phyloP scores from a whole-genome alignment of 2,797 vertebrate species.

The Takifugu ocellatus region DNA sequence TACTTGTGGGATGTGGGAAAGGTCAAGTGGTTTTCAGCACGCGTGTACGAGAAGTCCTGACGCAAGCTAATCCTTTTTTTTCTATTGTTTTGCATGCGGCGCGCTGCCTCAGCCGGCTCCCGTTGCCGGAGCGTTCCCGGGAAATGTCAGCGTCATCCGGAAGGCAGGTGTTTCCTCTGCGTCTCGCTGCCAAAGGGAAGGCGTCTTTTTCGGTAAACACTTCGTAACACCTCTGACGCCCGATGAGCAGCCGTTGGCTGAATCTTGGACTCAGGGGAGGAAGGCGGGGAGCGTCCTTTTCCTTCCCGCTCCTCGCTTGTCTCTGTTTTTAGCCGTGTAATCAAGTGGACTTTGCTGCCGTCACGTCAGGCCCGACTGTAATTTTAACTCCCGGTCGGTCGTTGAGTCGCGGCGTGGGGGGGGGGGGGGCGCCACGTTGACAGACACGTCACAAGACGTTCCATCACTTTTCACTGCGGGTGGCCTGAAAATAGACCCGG shows the following conservation, averaged over 20 bases:
- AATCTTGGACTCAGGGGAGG: slow-evolving; percentile 21
- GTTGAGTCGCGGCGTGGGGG: no score
- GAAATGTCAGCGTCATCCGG: slow-evolving; percentile 72
- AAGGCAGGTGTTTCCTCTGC: slow-evolving; percentile 56
- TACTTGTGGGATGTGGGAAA: slow-evolving; percentile 54
- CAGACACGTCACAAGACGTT: neutral
- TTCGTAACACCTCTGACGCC: slow-evolving; percentile 27
- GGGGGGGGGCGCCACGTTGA: neutral
- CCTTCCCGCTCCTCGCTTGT: slow-evolving; percentile 24
- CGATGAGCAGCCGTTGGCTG: no score
- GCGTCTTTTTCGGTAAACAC: slow-evolving; percentile 21
- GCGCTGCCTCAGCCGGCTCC: slow-evolving; percentile 65
- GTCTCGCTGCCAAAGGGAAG: slow-evolving; percentile 16
- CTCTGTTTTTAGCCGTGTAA: slow-evolving; percentile 26
- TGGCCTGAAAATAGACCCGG: no score
- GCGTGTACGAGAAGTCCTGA: slow-evolving; percentile 64
- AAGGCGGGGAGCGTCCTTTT: slow-evolving; percentile 7
- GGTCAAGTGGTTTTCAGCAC: slow-evolving; percentile 75
- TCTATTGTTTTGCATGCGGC: slow-evolving; percentile 49
- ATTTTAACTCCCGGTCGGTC: slow-evolving; percentile 1
- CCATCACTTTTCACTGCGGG: no score
- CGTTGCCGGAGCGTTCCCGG: slow-evolving; percentile 61
- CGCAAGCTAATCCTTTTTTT: slow-evolving; percentile 77
- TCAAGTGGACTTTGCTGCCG: slow-evolving; percentile 51
- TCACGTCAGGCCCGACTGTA: slow-evolving; percentile 27